Evolutionary conservation across 2,797 vertebrate genomes (phyloP).

Genomic region (Rhodeus uyekii): DNA sequence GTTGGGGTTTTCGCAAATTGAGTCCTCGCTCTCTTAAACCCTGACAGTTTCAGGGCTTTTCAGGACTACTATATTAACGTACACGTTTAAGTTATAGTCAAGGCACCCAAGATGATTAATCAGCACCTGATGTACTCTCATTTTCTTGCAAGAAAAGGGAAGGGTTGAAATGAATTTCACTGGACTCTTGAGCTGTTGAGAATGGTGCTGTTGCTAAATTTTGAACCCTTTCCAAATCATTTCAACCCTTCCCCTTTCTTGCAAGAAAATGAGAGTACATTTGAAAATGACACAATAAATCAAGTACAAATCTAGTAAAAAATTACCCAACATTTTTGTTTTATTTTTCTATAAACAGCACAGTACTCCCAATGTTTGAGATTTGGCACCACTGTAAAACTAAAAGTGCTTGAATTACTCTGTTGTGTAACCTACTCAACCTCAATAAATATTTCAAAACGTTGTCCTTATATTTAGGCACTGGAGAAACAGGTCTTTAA

Average conservation of each 20-base stretch:
- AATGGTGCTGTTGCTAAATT: not conserved
- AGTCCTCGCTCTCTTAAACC: too few relatives aligned
- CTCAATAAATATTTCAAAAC: conserved; percentile 7
- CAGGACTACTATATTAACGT: too few relatives aligned
- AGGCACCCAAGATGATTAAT: too few relatives aligned
- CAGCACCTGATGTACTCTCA: too few relatives aligned
- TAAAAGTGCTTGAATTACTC: not conserved
- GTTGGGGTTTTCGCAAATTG: too few relatives aligned
- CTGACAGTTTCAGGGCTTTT: too few relatives aligned
- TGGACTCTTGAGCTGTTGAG: not conserved
- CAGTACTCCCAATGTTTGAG: not conserved
- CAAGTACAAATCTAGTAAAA: not conserved
- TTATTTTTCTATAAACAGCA: not conserved
- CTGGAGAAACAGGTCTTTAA: not conserved
- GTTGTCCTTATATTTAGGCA: not conserved
- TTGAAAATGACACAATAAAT: not conserved
- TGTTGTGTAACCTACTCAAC: not conserved
- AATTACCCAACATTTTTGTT: not conserved
- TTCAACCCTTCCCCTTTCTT: not conserved
- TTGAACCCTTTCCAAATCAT: not conserved
- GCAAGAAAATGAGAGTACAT: not conserved
- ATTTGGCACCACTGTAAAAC: not conserved
- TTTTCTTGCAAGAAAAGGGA: too few relatives aligned
- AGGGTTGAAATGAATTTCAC: too few relatives aligned
- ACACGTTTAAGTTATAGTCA: too few relatives aligned